Evolutionary conservation across 2,113 vertebrate genomes (phyloP).

Genomic region (Mesembrinibis cayennensis): DNA sequence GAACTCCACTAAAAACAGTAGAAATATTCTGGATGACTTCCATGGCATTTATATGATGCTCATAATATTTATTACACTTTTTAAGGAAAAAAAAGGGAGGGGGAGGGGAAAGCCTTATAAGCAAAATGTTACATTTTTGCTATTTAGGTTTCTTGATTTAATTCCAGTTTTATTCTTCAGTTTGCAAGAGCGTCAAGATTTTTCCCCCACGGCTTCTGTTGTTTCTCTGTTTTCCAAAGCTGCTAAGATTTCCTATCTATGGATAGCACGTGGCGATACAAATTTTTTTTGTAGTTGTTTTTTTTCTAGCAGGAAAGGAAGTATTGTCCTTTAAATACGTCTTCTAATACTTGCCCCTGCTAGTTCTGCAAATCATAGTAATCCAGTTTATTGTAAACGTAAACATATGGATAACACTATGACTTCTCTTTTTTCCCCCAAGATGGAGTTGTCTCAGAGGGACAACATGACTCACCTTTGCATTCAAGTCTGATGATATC

Average conservation of each 20-base stretch:
- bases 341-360: not conserved
- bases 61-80: not conserved
- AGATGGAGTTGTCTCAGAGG: not conserved
- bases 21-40: not conserved
- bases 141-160: not conserved
- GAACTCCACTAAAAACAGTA: not conserved
- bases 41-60: not conserved
- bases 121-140: not conserved
- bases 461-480: not conserved
- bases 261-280: not conserved
- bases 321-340: not conserved
- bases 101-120: not conserved
- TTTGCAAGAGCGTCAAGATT: not conserved
- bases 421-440: not conserved
- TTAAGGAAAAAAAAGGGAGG: rapidly evolving
- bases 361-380: not conserved
- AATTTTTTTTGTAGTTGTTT: not conserved
- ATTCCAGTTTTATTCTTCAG: not conserved
- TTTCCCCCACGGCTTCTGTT: not conserved
- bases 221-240: not conserved
- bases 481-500: not conserved
- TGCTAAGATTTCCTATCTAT: not conserved
- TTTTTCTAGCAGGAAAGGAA: not conserved
- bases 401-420: not conserved
- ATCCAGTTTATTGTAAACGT: not conserved